Percentiles rank a stretch among this genome's conserved stretches.
Evolutionary conservation across 2,113 vertebrate species (phyloP).

Genomic region (Arothron firmamentum): DNA sequence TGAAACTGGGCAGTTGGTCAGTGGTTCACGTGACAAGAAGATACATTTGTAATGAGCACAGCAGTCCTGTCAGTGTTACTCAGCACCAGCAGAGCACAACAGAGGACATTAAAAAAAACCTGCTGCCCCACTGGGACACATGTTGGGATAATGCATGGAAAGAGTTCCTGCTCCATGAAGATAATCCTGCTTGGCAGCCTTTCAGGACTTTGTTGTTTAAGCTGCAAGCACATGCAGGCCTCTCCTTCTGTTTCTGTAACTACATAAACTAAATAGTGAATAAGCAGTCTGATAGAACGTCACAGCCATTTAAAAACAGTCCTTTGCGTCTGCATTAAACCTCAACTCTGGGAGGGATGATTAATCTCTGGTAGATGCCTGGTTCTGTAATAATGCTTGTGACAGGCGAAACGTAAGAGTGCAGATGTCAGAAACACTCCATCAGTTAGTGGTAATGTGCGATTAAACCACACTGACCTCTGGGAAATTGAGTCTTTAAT

Average conservation of each 20-base stretch:
- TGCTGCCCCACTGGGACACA: conserved; percentile 25
- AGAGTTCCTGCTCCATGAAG: conserved; percentile 36
- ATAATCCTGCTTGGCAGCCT: conserved; percentile 53
- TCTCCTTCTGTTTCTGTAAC: conserved; percentile 13
- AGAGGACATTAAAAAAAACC: conserved; percentile 14
- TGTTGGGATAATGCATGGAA: conserved; percentile 31
- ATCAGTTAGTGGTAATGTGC: conserved; percentile 57
- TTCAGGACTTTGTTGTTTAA: conserved; percentile 32
- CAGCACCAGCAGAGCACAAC: neutral
- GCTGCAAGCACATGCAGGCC: conserved; percentile 25
- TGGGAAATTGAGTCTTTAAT: conserved; percentile 70
- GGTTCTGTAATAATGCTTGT: conserved; percentile 1
- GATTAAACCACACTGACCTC: conserved; percentile 58
- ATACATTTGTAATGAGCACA: conserved; percentile 17
- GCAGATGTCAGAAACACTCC: conserved; percentile 50
- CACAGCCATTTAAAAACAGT: conserved; percentile 24
- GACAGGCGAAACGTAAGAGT: conserved; percentile 18
- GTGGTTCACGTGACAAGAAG: neutral
- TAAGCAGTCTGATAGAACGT: conserved; percentile 28
- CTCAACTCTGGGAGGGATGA: conserved; percentile 31
- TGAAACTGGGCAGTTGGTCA: conserved; percentile 2
- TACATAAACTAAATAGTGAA: conserved; percentile 30
- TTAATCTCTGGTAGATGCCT: conserved; percentile 3
- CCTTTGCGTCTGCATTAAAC: conserved; percentile 5
- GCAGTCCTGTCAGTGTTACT: neutral